These are phyloP conservation scores for Plumapathes pennacea DNA, from an alignment of 92 coral and sea anemone genomes.

Conservation along the genomic window DNA sequence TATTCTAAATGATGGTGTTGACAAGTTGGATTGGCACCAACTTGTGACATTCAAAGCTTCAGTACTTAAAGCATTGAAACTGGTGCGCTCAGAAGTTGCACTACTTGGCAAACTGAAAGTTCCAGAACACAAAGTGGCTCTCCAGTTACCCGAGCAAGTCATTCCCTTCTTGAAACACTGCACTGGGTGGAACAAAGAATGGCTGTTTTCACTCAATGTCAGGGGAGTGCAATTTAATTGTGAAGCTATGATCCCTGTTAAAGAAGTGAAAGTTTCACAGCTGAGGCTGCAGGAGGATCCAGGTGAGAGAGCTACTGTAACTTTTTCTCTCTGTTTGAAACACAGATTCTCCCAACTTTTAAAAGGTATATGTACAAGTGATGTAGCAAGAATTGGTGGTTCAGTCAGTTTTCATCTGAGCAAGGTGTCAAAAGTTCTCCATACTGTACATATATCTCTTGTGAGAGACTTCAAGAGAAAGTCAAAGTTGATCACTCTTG, in stretches of 20 bases:
- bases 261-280: slow-evolving; percentile 67
- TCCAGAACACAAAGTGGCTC: slow-evolving; percentile 28
- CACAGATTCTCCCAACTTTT: no score
- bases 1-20: slow-evolving; percentile 18
- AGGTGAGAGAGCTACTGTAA: slow-evolving; percentile 39
- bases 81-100: slow-evolving; percentile 48
- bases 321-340: no score
- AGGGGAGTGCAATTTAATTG: slow-evolving; percentile 40
- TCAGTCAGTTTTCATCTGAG: no score
- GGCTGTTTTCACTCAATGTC: slow-evolving; percentile 62
- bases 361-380: no score
- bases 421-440: no score
- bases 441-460: no score
- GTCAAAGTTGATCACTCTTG: neutral
- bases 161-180: slow-evolving; percentile 60
- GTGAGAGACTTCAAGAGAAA: neutral
- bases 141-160: slow-evolving; percentile 49
- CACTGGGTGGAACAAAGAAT: slow-evolving; percentile 71
- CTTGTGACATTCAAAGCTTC: slow-evolving; percentile 45
- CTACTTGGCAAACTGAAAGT: slow-evolving; percentile 32
- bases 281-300: slow-evolving; percentile 81
- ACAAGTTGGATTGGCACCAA: slow-evolving; percentile 31
- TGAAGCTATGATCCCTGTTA: slow-evolving; percentile 40
- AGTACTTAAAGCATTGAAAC: slow-evolving; percentile 52
- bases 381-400: no score